phyloP scores from a whole-genome alignment of 2,888 invertebrate genomes.

The Plebejus melissa region DNA sequence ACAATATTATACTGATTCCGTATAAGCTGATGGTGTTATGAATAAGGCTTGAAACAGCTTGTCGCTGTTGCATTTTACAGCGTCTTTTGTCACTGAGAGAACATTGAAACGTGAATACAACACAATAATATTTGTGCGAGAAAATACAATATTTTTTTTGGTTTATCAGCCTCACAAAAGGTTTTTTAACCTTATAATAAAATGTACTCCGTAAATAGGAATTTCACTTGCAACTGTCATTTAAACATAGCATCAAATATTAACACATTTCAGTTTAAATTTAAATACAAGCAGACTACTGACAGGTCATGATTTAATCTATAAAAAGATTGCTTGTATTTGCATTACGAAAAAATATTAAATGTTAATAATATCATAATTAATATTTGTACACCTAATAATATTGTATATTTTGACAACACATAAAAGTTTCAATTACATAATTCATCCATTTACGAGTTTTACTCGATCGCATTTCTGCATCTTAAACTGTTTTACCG shows the following conservation, averaged over 20 bases:
- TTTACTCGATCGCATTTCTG: neutral
- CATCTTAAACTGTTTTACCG: neutral
- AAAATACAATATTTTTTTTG: neutral
- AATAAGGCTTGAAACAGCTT: neutral
- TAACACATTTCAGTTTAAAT: neutral
- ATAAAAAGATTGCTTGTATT: neutral
- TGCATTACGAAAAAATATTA: neutral
- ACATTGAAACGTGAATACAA: neutral
- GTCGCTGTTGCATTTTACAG: neutral
- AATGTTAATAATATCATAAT: neutral
- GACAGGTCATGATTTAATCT: neutral
- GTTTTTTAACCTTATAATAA: neutral
- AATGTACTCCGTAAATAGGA: constrained; percentile 6
- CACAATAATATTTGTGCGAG: neutral
- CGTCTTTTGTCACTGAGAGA: neutral
- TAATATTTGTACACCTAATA: neutral
- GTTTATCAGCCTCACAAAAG: neutral
- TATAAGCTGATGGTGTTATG: constrained; percentile 5
- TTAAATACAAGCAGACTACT: neutral
- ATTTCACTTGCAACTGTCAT: neutral
- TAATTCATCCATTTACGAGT: neutral
- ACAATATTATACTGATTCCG: constrained; percentile 11
- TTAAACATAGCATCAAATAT: neutral
- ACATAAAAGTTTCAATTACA: neutral
- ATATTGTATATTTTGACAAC: constrained; percentile 23